A percentile compares a stretch with the other conserved stretches of the same genome.
These are phyloP conservation scores for Pteropus alecto DNA, from an alignment of 2,113 vertebrate genomes.

Conservation along the genomic window DNA sequence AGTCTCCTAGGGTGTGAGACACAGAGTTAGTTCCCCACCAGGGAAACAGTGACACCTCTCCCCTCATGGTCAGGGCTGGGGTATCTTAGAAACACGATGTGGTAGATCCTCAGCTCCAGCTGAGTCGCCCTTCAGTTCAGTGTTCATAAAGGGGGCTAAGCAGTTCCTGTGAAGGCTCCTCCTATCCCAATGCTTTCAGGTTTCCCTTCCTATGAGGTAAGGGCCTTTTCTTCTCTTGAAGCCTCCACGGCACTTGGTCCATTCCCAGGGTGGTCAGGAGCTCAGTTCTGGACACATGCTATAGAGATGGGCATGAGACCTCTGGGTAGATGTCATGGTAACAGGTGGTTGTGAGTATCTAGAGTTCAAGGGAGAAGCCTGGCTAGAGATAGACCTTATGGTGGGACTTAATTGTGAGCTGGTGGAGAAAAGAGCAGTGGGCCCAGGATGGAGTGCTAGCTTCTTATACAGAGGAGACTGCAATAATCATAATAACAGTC, in stretches of 20 bases:
- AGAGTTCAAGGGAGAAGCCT: background rate
- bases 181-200: background rate
- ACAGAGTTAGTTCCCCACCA: background rate
- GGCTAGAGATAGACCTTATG: background rate
- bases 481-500: fast-evolving
- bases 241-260: background rate
- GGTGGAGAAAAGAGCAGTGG: background rate
- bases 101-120: fast-evolving
- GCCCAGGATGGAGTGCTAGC: background rate
- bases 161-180: background rate
- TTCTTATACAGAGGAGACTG: background rate
- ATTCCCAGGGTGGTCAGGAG: background rate
- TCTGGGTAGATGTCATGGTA: background rate
- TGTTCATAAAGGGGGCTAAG: fast-evolving
- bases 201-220: background rate
- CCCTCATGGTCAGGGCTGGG: background rate
- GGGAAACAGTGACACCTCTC: background rate
- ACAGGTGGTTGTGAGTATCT: fast-evolving
- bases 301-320: fast-evolving
- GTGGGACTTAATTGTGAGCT: background rate
- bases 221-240: background rate
- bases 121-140: background rate
- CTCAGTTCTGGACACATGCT: background rate
- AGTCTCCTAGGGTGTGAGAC: no score
- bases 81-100: fast-evolving